These are phyloP conservation scores for Apis cerana DNA, from an alignment of 1,140 invertebrate genomes.

Conservation along the genomic window DNA sequence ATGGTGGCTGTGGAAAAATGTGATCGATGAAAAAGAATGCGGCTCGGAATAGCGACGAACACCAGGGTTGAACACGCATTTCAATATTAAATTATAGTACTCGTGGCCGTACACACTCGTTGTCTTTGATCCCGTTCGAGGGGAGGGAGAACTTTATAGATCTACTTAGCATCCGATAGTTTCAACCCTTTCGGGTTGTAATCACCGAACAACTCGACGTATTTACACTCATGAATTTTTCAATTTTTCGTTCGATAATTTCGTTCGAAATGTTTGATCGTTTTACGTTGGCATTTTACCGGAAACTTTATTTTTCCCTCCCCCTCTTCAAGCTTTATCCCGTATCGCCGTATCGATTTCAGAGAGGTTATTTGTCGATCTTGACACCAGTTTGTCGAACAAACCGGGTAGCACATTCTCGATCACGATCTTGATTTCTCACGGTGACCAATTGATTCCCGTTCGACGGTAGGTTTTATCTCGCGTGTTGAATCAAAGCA, in stretches of 20 bases:
- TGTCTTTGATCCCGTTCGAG: background rate
- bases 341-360: background rate
- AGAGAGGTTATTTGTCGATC: slow-evolving; percentile 34
- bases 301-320: background rate
- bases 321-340: background rate
- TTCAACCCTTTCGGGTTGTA: background rate
- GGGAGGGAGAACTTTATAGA: background rate
- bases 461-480: slow-evolving; percentile 47
- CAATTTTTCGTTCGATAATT: background rate
- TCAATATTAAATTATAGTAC: slow-evolving; percentile 7
- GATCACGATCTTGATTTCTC: slow-evolving; percentile 56
- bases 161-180: background rate
- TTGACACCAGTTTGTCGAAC: slow-evolving; percentile 15
- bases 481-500: slow-evolving; percentile 20
- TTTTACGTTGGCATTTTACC: background rate
- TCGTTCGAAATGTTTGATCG: background rate
- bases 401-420: slow-evolving; percentile 17
- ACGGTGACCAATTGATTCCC: slow-evolving; percentile 56
- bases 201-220: background rate
- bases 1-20: background rate
- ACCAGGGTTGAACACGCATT: background rate
- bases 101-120: background rate
- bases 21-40: background rate
- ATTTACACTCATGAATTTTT: background rate
- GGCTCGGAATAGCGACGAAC: background rate